Conservation (phyloP, 1,140 invertebrate genomes). For the Adelges cooleyi region DNA sequence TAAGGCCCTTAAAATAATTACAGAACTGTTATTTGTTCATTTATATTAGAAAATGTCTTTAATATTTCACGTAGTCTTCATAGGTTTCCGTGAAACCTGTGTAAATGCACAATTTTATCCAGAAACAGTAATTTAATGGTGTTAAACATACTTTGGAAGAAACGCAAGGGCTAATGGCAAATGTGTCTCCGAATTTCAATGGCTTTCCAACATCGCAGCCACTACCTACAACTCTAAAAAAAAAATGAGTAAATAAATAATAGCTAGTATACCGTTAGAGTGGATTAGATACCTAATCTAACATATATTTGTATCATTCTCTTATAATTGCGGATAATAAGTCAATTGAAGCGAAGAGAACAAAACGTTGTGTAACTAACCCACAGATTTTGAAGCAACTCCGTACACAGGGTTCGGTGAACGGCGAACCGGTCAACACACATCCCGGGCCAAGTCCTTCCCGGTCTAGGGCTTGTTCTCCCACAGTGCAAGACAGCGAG, state of each 20-base stretch:
- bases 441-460: neutral
- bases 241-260: too few relatives aligned
- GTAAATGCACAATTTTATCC: too few relatives aligned
- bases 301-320: too few relatives aligned
- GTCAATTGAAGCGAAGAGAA: too few relatives aligned
- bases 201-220: neutral
- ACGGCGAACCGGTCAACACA: neutral
- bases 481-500: neutral
- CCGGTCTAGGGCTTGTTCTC: neutral
- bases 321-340: too few relatives aligned
- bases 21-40: neutral
- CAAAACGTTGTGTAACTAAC: neutral
- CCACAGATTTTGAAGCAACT: constrained; percentile 3
- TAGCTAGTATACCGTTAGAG: neutral
- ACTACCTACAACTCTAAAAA: neutral
- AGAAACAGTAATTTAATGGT: too few relatives aligned
- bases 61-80: neutral
- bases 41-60: neutral
- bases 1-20: neutral
- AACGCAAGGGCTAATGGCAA: neutral
- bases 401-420: neutral
- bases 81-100: too few relatives aligned
- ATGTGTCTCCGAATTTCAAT: constrained; percentile 11
- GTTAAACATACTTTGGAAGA: neutral
- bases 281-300: too few relatives aligned